These are phyloP conservation scores for Carcina quercana DNA, from an alignment of 2,888 invertebrate genomes.

Conservation along the genomic window DNA sequence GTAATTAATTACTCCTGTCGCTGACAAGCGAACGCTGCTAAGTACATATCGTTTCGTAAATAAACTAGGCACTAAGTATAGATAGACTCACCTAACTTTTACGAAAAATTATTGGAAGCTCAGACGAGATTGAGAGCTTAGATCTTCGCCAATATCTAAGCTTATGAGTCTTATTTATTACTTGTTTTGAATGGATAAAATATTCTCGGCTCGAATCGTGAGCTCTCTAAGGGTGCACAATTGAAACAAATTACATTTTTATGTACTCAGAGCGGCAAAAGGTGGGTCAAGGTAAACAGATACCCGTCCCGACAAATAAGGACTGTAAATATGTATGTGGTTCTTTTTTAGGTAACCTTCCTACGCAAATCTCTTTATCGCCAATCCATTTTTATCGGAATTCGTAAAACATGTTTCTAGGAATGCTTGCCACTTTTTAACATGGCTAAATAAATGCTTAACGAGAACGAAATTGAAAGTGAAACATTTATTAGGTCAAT, in stretches of 20 bases:
- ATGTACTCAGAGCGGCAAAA: constrained; percentile 20
- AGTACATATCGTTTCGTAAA: constrained; percentile 48
- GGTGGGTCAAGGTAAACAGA: constrained; percentile 27
- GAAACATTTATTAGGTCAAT: background rate
- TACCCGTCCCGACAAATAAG: constrained; percentile 28
- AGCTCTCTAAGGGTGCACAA: constrained; percentile 12
- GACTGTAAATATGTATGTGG: constrained; percentile 25
- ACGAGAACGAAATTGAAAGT: background rate
- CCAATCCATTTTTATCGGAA: constrained; percentile 4
- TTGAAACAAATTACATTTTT: constrained; percentile 33
- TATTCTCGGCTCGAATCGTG: background rate
- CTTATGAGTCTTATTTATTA: constrained; percentile 9
- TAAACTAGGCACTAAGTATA: constrained; percentile 26
- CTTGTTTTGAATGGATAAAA: constrained; percentile 3
- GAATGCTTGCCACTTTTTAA: background rate
- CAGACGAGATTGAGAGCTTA: constrained; percentile 3
- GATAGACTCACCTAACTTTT: constrained; percentile 14
- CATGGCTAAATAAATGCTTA: background rate
- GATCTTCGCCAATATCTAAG: constrained; percentile 1
- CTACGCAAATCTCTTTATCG: constrained; percentile 11
- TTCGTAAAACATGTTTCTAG: background rate
- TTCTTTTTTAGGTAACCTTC: constrained; percentile 7
- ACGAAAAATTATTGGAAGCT: constrained; percentile 18
- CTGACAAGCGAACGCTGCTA: constrained; percentile 54
- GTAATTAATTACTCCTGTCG: constrained; percentile 67